These are phyloP conservation scores for Pithecia hirsuta DNA, from an alignment of 2,797 vertebrate species.

Conservation along the genomic window DNA sequence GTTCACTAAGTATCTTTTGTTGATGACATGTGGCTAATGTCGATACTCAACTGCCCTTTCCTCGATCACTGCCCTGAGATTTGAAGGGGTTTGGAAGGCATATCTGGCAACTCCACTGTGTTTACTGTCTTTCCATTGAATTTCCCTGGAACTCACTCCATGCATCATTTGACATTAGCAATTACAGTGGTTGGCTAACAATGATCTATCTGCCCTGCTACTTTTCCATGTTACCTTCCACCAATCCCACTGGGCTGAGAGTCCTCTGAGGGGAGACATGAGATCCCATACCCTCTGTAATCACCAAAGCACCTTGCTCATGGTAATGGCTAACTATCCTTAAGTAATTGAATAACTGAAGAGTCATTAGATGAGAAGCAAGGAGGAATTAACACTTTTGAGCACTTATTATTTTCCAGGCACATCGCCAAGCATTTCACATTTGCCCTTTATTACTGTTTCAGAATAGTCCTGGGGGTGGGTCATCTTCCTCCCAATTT, in stretches of 20 bases:
- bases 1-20: neutral
- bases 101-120: neutral
- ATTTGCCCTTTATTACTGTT: neutral
- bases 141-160: neutral
- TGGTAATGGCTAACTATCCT: neutral
- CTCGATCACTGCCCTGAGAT: neutral
- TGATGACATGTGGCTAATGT: neutral
- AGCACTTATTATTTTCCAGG: neutral
- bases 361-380: neutral
- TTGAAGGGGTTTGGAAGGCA: neutral
- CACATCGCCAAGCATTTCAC: neutral
- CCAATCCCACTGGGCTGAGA: neutral
- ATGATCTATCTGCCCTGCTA: neutral
- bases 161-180: neutral
- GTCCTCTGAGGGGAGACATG: neutral
- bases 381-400: neutral
- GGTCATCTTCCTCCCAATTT: neutral
- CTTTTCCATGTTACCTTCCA: fast-evolving
- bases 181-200: neutral
- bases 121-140: neutral
- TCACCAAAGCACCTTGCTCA: neutral
- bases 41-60: fast-evolving
- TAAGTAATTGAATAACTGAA: neutral
- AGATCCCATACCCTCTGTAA: neutral
- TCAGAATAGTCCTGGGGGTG: neutral